Conservation (phyloP, 2,797 vertebrate species). For the Cossypha heuglini region DNA sequence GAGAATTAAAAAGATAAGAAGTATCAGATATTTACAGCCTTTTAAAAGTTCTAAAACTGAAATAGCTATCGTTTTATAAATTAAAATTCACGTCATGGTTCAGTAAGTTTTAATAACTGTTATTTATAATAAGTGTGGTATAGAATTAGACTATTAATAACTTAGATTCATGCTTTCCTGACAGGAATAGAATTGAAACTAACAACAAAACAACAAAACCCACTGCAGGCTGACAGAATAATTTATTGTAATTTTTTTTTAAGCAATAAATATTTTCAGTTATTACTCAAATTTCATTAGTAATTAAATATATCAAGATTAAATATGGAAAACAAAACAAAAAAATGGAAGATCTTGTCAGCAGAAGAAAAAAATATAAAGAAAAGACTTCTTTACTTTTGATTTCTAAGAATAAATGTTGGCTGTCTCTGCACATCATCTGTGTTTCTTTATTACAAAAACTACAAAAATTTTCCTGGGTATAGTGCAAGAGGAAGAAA, state of each 20-base stretch:
- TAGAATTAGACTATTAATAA: constrained; percentile 42
- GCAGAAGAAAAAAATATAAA: not conserved
- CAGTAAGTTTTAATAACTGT: constrained; percentile 65
- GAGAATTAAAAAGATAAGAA: not conserved
- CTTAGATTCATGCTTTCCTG: constrained; percentile 33
- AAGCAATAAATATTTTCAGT: not conserved
- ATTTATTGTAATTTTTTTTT: not conserved
- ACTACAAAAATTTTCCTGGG: not conserved
- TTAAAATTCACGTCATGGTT: constrained; percentile 45
- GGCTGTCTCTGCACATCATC: not conserved
- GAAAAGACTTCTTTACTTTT: not conserved
- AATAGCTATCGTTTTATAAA: constrained; percentile 28
- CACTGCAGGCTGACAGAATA: not conserved
- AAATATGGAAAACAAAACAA: not conserved
- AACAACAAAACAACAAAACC: not conserved
- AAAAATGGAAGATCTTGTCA: not conserved
- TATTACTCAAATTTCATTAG: not conserved
- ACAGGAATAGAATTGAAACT: not conserved
- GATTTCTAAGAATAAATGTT: not conserved
- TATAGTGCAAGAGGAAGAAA: not conserved
- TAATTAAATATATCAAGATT: not conserved
- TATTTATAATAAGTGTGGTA: constrained; percentile 45
- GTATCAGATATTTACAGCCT: not conserved
- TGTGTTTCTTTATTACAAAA: not conserved
- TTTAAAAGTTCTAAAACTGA: not conserved